phyloP scores from a whole-genome alignment of 2,888 invertebrate species.

The Polyommatus iphigenia region DNA sequence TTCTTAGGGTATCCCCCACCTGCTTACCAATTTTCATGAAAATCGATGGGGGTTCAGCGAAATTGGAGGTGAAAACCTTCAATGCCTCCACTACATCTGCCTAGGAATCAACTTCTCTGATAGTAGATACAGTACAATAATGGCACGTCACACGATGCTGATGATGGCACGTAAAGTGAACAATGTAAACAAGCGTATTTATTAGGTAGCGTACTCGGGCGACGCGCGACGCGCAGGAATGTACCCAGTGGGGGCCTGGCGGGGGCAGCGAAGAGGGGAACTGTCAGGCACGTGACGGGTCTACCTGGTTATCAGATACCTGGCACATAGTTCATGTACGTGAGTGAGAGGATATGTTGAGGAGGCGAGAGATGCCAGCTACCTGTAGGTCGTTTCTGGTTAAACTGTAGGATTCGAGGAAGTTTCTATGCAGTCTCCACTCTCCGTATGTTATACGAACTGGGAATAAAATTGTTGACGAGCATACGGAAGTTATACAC shows the following conservation, averaged over 20 bases:
- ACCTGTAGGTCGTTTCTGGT: background rate
- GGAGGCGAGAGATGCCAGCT: background rate
- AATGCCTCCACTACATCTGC: too few relatives aligned
- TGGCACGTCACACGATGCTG: background rate
- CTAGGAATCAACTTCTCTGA: too few relatives aligned
- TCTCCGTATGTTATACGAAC: too few relatives aligned
- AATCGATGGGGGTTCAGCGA: too few relatives aligned
- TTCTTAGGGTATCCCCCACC: too few relatives aligned
- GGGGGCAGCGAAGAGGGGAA: background rate
- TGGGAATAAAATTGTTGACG: too few relatives aligned
- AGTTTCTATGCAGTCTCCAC: too few relatives aligned
- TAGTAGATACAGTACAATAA: too few relatives aligned
- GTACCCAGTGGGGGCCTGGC: background rate
- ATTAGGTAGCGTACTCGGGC: background rate
- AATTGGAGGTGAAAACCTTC: too few relatives aligned
- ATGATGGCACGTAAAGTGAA: background rate
- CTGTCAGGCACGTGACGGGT: background rate
- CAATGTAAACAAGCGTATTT: slow-evolving; percentile 10
- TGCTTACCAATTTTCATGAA: too few relatives aligned
- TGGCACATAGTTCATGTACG: background rate
- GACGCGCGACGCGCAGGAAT: slow-evolving; percentile 4
- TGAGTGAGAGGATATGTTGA: background rate
- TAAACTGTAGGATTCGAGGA: background rate
- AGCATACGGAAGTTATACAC: too few relatives aligned
- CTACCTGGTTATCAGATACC: slow-evolving; percentile 1